Percentiles rank a stretch among this genome's conserved stretches.
Conservation (phyloP, 1,140 invertebrate genomes). For the Euschistus heros region DNA sequence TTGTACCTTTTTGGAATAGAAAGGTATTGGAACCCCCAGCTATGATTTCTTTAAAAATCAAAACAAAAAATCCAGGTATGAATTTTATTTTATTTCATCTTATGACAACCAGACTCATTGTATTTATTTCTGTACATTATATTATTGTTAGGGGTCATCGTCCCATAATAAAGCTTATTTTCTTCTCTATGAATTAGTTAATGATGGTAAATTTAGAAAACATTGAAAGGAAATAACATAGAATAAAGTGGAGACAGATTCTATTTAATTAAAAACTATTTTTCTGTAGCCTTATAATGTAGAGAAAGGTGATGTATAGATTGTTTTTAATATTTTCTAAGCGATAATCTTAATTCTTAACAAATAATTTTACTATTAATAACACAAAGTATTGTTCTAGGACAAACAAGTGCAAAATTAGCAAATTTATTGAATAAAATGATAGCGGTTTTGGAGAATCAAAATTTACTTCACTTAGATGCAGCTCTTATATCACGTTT, state of each 20-base stretch:
- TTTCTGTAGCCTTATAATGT: too few species aligned
- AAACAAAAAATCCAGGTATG: not conserved
- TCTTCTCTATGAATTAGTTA: too few species aligned
- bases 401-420: not conserved
- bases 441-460: not conserved
- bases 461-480: not conserved
- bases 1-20: not conserved
- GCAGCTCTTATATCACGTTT: conserved; percentile 2
- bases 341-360: not conserved
- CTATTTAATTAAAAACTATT: too few species aligned
- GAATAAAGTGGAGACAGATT: too few species aligned
- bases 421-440: not conserved
- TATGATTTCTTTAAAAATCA: not conserved
- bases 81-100: too few species aligned
- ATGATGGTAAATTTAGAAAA: too few species aligned
- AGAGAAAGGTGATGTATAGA: too few species aligned
- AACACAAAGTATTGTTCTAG: not conserved
- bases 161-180: too few species aligned
- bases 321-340: not conserved
- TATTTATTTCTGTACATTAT: too few species aligned
- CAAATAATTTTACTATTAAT: not conserved
- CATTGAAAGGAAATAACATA: too few species aligned
- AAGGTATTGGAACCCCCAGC: not conserved
- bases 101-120: too few species aligned
- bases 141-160: too few species aligned